phyloP scores from a whole-genome alignment of 1,140 invertebrate genomes.

The Hesperophylax magnus region DNA sequence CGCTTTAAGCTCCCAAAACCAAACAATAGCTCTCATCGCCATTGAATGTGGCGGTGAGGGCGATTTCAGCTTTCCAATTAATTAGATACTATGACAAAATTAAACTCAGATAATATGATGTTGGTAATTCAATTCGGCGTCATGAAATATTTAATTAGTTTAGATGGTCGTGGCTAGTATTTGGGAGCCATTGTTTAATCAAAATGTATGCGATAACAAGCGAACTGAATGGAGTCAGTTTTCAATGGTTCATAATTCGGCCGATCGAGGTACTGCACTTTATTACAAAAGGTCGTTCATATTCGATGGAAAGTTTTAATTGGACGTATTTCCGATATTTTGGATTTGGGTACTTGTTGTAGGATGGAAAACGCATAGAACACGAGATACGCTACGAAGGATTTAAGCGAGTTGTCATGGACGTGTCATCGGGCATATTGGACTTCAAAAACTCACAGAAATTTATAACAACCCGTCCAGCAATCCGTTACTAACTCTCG shows the following conservation, averaged over 20 bases:
- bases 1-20: conserved; percentile 52
- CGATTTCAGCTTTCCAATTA: conserved; percentile 49
- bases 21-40: conserved; percentile 47
- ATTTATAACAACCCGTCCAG: background rate
- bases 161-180: conserved; percentile 30
- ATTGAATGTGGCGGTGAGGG: conserved; percentile 30
- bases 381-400: too few species aligned
- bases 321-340: conserved; percentile 23
- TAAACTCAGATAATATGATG: conserved; percentile 50
- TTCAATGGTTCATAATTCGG: conserved; percentile 41
- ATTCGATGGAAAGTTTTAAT: conserved; percentile 15
- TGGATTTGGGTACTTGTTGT: background rate
- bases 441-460: too few species aligned
- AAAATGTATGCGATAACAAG: conserved; percentile 38
- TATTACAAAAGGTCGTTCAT: conserved; percentile 26
- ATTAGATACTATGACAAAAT: conserved; percentile 57
- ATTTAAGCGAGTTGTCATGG: too few species aligned
- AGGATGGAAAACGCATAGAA: too few species aligned
- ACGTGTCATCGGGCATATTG: too few species aligned
- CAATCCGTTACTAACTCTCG: background rate
- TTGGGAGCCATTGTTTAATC: conserved; percentile 34
- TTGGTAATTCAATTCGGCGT: conserved; percentile 46
- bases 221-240: background rate
- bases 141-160: conserved; percentile 51
- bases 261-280: conserved; percentile 11